Evolutionary conservation across 1,140 invertebrate species (phyloP).

Genomic region (Pemphigus obesinymphae): DNA sequence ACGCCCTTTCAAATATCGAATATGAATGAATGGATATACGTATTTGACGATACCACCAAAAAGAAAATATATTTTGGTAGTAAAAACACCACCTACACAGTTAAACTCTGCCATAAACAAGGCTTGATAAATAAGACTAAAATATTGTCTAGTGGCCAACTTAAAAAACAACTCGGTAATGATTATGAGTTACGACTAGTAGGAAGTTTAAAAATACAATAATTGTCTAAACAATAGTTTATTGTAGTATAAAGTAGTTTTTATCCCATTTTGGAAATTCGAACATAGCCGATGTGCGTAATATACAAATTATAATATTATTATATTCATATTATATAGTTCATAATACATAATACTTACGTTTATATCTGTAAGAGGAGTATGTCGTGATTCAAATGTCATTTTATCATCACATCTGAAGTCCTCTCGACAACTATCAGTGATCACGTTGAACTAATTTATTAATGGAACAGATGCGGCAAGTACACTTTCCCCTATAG

Average conservation of each 20-base stretch:
- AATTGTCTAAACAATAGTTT: neutral
- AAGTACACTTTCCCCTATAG: too few relatives aligned
- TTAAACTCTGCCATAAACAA: too few relatives aligned
- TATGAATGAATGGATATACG: too few relatives aligned
- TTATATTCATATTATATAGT: neutral
- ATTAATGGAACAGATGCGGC: too few relatives aligned
- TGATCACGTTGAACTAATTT: neutral
- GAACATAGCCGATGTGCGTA: neutral
- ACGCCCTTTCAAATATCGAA: too few relatives aligned
- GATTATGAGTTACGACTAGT: neutral
- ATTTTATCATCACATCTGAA: neutral
- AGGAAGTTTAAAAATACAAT: neutral
- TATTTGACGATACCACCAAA: too few relatives aligned
- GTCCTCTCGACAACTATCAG: neutral
- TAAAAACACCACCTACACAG: too few relatives aligned
- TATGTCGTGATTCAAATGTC: neutral
- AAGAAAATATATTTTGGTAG: too few relatives aligned
- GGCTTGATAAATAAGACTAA: too few relatives aligned
- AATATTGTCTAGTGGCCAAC: too few relatives aligned
- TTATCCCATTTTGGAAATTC: neutral
- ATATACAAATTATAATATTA: too few relatives aligned
- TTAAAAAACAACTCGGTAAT: neutral
- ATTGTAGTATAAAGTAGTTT: neutral
- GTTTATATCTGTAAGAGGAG: neutral
- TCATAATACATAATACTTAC: neutral